phyloP scores from a whole-genome alignment of 1,140 invertebrate genomes.

The Antheraea mylitta region DNA sequence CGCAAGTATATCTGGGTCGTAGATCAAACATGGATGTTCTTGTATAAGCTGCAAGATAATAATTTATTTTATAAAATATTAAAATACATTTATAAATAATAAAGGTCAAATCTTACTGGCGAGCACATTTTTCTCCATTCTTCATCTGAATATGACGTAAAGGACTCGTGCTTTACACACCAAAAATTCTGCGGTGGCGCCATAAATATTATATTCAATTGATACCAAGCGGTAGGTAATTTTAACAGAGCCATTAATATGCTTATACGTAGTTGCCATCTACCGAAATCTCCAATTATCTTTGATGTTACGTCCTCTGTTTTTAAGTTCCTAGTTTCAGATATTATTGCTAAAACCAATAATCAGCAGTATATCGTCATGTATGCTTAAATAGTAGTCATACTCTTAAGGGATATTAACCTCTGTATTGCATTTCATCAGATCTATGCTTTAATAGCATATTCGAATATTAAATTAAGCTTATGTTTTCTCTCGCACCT shows the following conservation, averaged over 20 bases:
- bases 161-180: slow-evolving; percentile 60
- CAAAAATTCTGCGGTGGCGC: slow-evolving; percentile 80
- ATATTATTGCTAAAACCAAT: neutral
- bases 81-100: neutral
- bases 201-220: slow-evolving; percentile 82
- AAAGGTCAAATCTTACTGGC: slow-evolving; percentile 47
- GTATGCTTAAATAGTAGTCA: neutral
- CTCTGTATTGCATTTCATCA: neutral
- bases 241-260: slow-evolving; percentile 83
- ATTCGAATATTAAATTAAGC: no score
- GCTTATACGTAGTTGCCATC: slow-evolving; percentile 84
- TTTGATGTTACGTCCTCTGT: slow-evolving; percentile 47
- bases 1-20: slow-evolving; percentile 56
- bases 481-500: no score
- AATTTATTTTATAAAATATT: neutral
- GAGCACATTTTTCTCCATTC: slow-evolving; percentile 63
- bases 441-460: slow-evolving; percentile 3
- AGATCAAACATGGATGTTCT: slow-evolving; percentile 64
- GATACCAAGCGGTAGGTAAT: slow-evolving; percentile 83
- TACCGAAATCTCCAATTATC: slow-evolving; percentile 83
- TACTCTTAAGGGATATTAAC: neutral
- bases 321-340: neutral
- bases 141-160: slow-evolving; percentile 42
- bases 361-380: neutral
- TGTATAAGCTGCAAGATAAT: slow-evolving; percentile 41